These are phyloP conservation scores for Scyliorhinus canicula DNA, from an alignment of 2,797 vertebrate species.

Conservation along the genomic window DNA sequence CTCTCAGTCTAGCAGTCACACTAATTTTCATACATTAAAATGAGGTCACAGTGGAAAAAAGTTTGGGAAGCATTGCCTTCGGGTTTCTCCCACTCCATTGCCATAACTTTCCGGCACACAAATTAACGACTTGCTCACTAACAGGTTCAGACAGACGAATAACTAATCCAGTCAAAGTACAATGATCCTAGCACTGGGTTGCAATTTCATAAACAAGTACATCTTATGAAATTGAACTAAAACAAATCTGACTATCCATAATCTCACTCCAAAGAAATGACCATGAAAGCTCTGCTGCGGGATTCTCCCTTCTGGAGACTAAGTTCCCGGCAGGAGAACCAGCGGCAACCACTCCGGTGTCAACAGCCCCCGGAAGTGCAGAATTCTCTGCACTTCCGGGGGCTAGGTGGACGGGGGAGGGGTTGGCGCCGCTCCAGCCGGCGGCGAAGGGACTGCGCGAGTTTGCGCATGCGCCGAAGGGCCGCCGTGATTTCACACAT, in stretches of 20 bases:
- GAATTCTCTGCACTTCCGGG: too few species aligned
- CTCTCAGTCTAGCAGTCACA: not conserved
- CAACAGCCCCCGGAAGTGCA: too few species aligned
- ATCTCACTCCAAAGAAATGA: not conserved
- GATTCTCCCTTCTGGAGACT: too few species aligned
- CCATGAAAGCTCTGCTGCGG: not conserved
- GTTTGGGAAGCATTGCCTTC: not conserved
- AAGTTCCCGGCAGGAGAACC: too few species aligned
- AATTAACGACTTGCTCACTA: not conserved
- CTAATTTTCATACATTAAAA: not conserved
- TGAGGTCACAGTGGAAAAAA: not conserved
- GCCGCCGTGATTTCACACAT: too few species aligned
- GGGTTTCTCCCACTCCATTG: not conserved
- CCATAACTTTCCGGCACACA: not conserved
- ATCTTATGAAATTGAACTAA: not conserved
- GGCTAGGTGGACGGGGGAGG: too few species aligned
- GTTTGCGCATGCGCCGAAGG: too few species aligned
- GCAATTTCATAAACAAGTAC: not conserved
- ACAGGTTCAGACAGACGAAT: not conserved
- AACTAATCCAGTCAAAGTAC: not conserved
- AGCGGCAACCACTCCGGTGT: too few species aligned
- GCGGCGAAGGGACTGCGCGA: too few species aligned
- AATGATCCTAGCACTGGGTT: not conserved
- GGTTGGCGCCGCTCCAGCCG: too few species aligned
- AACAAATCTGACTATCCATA: not conserved